Base-by-base conservation (phyloP, 2,113 vertebrate genomes). In the Scalopus aquaticus region DNA sequence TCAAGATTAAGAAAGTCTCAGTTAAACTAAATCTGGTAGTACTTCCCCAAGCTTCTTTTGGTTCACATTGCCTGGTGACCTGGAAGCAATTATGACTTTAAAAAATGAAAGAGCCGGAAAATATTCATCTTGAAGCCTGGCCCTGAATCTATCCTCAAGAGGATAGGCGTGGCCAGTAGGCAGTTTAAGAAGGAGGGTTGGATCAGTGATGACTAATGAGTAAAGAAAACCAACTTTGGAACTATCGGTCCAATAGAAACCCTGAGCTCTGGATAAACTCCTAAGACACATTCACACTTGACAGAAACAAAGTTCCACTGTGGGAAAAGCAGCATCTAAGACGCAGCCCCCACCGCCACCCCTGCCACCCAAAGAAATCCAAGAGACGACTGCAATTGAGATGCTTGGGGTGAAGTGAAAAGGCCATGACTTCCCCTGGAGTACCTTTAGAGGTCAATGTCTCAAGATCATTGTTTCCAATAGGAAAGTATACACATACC, bases 11-110 rank as follows among this genome's bases (percentile, higher is more conserved):
- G 95, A 87, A 60, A 69, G 44, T 81, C 67, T 88, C 49, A n/a
- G 44, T 58, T 92, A 94, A 96, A 95, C 26, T 72, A 89, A 95
- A 92, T 90, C 85, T 95, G 82, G n/a, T 90, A 65, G 54, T 88
- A 73, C 39, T 92, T 73, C 56, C 62, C 78, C 85, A 90, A 62
- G 88, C 39, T 90, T 79, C 85, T 95, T 93, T 95, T 95, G 86
- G 56, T 92, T 95, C 82, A 89, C 67, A 91, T 12, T 93, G 81
- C 58, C 64, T 92, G 79, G 44, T 95, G 95, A 95, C 95, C 94
- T 97, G 95, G 96, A 96, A 97, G 93, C 82, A 96, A 97, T 96
- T 96, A 95, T 42, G 58, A 91, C 35, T 96, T 92, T 79, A 49
- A 83, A 92, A 97, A 95, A 95, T 67, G 84, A 95, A 95, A 84